A percentile compares a stretch with the other conserved stretches of the same genome.
phyloP scores from a whole-genome alignment of 2,888 invertebrate species.

The Oxyteleia sp. region DNA sequence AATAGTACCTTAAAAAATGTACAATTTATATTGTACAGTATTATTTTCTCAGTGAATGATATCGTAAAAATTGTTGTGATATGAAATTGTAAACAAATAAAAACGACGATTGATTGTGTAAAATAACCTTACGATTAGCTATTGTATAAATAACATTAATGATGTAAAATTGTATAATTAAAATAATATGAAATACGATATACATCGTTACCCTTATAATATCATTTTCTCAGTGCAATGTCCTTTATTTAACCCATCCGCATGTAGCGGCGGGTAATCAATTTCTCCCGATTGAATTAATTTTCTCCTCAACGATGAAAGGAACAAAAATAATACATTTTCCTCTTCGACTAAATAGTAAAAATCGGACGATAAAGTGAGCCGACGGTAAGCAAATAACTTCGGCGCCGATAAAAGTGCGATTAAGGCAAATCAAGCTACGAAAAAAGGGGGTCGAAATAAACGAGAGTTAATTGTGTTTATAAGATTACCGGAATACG shows the following conservation, averaged over 20 bases:
- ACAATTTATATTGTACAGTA: too few species aligned
- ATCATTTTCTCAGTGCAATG: neutral
- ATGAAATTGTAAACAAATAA: too few species aligned
- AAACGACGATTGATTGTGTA: too few species aligned
- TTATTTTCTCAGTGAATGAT: too few species aligned
- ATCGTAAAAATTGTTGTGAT: too few species aligned
- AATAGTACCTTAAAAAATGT: too few species aligned
- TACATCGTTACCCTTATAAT: too few species aligned
- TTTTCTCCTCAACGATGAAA: neutral
- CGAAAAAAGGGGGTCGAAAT: slow-evolving; percentile 26
- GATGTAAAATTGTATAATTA: too few species aligned
- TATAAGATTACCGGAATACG: slow-evolving; percentile 51
- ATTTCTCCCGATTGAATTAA: slow-evolving; percentile 2
- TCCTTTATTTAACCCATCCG: neutral
- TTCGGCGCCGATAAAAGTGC: slow-evolving; percentile 7
- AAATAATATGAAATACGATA: too few species aligned
- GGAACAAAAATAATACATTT: neutral
- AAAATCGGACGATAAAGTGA: slow-evolving; percentile 4
- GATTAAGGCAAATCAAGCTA: slow-evolving; percentile 15
- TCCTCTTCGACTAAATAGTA: neutral
- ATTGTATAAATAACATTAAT: too few species aligned
- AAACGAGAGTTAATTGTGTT: slow-evolving; percentile 54
- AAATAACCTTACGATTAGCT: too few species aligned
- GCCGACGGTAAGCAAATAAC: neutral
- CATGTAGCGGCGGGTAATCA: neutral